Conservation (phyloP, 2,888 invertebrate species). For the Dynastes tityus region DNA sequence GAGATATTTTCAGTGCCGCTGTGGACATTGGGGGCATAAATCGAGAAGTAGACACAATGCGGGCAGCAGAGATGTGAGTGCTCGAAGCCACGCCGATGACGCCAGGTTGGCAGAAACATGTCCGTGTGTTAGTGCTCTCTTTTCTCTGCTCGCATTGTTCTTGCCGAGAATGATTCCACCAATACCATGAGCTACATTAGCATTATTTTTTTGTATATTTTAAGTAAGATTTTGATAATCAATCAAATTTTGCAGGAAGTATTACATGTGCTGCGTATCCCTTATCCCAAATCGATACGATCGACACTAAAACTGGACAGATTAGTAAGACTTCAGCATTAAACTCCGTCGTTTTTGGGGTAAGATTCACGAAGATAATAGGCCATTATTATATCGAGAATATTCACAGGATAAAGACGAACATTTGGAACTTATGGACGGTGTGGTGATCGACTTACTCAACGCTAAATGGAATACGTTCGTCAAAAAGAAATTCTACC, state of each 20-base stretch:
- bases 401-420: constrained; percentile 88
- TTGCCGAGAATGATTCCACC: no score
- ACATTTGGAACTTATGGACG: constrained; percentile 95
- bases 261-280: constrained; percentile 99
- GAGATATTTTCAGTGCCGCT: no score
- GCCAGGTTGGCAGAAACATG: no score
- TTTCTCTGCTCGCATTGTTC: no score
- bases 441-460: constrained; percentile 92
- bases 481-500: constrained; percentile 94
- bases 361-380: constrained; percentile 69
- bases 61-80: no score
- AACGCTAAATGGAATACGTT: constrained; percentile 99
- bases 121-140: no score
- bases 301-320: constrained; percentile 90
- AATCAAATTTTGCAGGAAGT: constrained; percentile 72
- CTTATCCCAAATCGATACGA: constrained; percentile 94
- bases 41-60: no score
- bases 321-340: constrained; percentile 97
- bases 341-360: constrained; percentile 97
- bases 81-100: no score
- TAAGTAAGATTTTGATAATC: no score
- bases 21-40: no score
- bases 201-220: no score
- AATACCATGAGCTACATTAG: no score
- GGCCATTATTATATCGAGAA: neutral